A percentile compares a stretch with the other conserved stretches of the same genome.
These are phyloP conservation scores for Fragum fragum DNA, from an alignment of 2,888 invertebrate species.

Conservation along the genomic window DNA sequence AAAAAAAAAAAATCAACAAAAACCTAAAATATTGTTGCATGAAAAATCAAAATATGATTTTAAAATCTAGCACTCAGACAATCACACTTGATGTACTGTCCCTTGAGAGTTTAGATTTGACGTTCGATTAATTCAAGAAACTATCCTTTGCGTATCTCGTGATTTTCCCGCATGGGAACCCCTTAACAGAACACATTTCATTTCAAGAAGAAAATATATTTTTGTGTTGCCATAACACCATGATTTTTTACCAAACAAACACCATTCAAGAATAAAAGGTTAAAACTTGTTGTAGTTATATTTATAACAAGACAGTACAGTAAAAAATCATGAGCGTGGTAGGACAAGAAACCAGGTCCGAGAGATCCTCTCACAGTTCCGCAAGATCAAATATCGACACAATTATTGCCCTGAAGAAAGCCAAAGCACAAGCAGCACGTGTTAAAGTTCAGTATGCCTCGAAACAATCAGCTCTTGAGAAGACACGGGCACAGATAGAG, in stretches of 20 bases:
- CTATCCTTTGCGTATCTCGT: too few species aligned
- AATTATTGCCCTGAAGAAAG: neutral
- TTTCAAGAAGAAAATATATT: neutral
- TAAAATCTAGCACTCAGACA: too few species aligned
- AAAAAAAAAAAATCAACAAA: too few species aligned
- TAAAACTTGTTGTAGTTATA: conserved; percentile 1
- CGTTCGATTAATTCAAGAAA: too few species aligned
- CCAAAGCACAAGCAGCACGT: neutral
- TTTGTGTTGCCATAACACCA: neutral
- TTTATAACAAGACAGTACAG: neutral
- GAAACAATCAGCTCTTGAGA: neutral
- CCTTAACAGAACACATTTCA: too few species aligned
- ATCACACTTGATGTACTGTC: too few species aligned
- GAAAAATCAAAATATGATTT: too few species aligned
- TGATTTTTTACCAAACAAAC: neutral
- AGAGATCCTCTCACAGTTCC: conserved; percentile 7
- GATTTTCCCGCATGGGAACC: too few species aligned
- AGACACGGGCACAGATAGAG: neutral
- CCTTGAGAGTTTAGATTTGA: too few species aligned
- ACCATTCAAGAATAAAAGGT: neutral
- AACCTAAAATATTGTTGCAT: too few species aligned
- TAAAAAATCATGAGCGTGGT: conserved; percentile 10
- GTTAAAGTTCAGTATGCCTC: conserved; percentile 4
- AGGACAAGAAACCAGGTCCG: neutral
- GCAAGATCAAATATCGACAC: neutral